These are phyloP conservation scores for Nothoprocta perdicaria DNA, from an alignment of 2,113 vertebrate genomes.

Conservation along the genomic window DNA sequence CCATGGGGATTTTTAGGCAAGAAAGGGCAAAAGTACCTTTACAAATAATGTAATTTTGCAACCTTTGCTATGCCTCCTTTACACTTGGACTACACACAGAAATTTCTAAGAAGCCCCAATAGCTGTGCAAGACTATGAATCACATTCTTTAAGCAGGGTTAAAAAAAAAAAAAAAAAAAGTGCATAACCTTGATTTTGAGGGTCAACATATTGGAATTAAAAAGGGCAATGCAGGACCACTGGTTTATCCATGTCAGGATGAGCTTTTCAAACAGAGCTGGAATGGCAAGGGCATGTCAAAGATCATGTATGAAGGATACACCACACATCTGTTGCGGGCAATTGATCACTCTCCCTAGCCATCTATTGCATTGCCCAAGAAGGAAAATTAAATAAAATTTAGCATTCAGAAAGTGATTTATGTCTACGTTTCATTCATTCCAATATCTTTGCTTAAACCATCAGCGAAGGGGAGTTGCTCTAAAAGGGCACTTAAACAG, in stretches of 20 bases:
- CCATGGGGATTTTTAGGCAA: background rate
- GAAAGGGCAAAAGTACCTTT: background rate
- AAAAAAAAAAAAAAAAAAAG: background rate
- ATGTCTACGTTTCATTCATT: accelerated
- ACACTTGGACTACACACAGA: accelerated
- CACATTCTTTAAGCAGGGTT: background rate
- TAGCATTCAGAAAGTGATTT: background rate
- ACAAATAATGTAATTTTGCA: background rate
- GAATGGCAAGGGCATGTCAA: background rate
- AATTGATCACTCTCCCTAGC: background rate
- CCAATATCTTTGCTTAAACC: background rate
- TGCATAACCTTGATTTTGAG: background rate
- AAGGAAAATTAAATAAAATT: background rate
- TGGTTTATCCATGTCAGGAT: background rate
- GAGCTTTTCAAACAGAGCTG: background rate
- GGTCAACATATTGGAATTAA: background rate
- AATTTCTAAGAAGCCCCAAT: background rate
- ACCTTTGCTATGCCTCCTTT: background rate
- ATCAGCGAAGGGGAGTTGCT: background rate
- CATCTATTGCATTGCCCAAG: background rate
- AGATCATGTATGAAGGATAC: background rate
- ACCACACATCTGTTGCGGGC: too few relatives aligned
- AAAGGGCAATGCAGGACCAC: background rate
- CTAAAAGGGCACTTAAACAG: background rate
- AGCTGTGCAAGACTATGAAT: too few relatives aligned